Evolutionary conservation across 2,113 vertebrate species (phyloP).

Genomic region (Pteronura brasiliensis): DNA sequence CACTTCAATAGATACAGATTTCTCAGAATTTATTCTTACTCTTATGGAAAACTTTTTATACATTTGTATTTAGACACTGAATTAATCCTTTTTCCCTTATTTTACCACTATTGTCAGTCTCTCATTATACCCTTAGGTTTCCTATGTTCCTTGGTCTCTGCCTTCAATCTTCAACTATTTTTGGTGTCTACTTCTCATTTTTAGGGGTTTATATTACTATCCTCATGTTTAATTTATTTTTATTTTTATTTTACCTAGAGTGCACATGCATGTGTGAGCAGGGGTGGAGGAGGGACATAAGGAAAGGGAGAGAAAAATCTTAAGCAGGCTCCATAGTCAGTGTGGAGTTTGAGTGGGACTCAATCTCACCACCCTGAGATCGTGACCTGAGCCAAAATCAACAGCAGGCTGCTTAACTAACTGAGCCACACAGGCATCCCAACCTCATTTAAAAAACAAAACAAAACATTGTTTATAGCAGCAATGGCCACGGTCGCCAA

Average conservation of each 20-base stretch:
- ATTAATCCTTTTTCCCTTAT: not conserved
- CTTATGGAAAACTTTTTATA: not conserved
- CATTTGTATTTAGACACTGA: not conserved
- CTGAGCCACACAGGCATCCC: not conserved
- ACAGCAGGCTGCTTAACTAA: not conserved
- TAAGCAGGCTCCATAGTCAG: not conserved
- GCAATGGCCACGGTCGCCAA: too few relatives aligned
- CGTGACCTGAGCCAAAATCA: not conserved
- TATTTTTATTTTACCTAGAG: not conserved
- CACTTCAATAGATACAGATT: not conserved
- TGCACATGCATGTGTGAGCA: not conserved
- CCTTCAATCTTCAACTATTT: not conserved
- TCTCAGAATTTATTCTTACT: not conserved
- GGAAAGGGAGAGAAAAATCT: not conserved
- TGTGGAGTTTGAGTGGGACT: not conserved
- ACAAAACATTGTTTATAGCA: too few relatives aligned
- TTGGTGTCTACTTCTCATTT: not conserved
- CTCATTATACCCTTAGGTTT: not conserved
- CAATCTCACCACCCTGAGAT: not conserved
- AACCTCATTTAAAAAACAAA: not conserved
- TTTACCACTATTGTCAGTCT: not conserved
- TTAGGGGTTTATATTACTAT: not conserved
- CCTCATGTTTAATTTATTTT: not conserved
- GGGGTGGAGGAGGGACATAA: not conserved
- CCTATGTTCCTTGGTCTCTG: not conserved